Evolutionary conservation across 1,140 invertebrate genomes (phyloP), one percentile per base, ranked within the genome.

Genomic region (Galendromus occidentalis): DNA sequence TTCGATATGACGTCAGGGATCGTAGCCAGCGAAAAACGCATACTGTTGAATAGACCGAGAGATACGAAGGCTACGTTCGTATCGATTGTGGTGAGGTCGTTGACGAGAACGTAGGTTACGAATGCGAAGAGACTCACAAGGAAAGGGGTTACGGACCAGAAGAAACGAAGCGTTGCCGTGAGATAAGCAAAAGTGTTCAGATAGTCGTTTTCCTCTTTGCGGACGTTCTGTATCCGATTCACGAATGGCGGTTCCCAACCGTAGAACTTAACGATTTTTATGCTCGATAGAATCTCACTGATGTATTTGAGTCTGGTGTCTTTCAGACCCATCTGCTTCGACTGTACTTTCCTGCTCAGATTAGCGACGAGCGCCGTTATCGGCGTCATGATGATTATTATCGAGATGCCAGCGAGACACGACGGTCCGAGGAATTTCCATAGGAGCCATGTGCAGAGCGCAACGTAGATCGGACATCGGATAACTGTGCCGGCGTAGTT

Each of bases 401-500:
- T 71, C 6, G 69, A 72, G 4, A 77, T 66, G 6, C 76, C 75
- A 18, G 73, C 75, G 44, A 77, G 47, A 5, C 74, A 71, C 12
- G 75, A 72, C 1, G 73, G 71, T n/a, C 75, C 76, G 42, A 77
- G 69, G 2, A 71, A 72, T 63, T 71, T 68, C 74, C 75, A 77
- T 28, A 77, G 71, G 64, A 76, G 73, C 67, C 71, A 72, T 25
- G 76, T 66, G 7, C 73, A 70, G 4, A 76, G 63, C n/a, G 65
- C 66, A 42, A 77, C 76, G 71, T 76, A 74, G 20, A 78, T 71
- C 6, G 77, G 77, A 1, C 72, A 76, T 2, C 75, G 76, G 75
- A 76, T 77, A 18, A 78, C 71, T 41, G 73, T 75, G 70, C 77
- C 73, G 25, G 77, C 67, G 68, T 76, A 77, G 6, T 73, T 76